Conservation (phyloP, 2,797 vertebrate genomes). For the Luscinia megarhynchos region DNA sequence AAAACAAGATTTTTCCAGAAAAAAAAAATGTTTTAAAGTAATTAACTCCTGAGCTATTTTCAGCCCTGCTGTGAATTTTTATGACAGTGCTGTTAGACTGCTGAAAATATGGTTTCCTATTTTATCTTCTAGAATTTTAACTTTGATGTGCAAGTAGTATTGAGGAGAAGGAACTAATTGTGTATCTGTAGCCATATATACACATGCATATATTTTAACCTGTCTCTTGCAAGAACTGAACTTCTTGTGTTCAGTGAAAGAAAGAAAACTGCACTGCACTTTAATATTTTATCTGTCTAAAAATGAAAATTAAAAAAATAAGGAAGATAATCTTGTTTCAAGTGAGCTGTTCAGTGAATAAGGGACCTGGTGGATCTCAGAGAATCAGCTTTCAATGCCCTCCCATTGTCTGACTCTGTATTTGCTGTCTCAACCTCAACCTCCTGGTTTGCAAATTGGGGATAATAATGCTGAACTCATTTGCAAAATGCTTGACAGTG, state of each 20-base stretch:
- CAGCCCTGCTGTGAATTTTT: constrained; percentile 67
- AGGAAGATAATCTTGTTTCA: background rate
- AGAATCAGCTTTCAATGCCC: background rate
- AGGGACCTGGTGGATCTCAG: background rate
- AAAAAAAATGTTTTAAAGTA: constrained; percentile 39
- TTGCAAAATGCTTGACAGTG: background rate
- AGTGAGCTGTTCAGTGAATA: background rate
- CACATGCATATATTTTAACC: background rate
- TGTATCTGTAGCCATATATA: background rate
- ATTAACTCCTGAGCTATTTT: constrained; percentile 68
- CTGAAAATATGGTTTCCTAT: constrained; percentile 22
- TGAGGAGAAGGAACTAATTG: background rate
- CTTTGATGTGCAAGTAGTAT: background rate
- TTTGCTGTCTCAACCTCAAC: background rate
- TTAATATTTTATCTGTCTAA: background rate
- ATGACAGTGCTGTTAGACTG: constrained; percentile 50
- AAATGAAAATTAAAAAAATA: background rate
- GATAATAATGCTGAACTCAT: background rate
- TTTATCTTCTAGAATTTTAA: constrained; percentile 41
- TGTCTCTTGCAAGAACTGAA: background rate
- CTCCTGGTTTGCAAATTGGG: background rate
- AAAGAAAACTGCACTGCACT: background rate
- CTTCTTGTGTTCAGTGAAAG: background rate
- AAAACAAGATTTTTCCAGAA: constrained; percentile 59
- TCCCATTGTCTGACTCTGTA: background rate